These are phyloP conservation scores for Charanyca ferruginea DNA, from an alignment of 2,888 invertebrate species.

Conservation along the genomic window DNA sequence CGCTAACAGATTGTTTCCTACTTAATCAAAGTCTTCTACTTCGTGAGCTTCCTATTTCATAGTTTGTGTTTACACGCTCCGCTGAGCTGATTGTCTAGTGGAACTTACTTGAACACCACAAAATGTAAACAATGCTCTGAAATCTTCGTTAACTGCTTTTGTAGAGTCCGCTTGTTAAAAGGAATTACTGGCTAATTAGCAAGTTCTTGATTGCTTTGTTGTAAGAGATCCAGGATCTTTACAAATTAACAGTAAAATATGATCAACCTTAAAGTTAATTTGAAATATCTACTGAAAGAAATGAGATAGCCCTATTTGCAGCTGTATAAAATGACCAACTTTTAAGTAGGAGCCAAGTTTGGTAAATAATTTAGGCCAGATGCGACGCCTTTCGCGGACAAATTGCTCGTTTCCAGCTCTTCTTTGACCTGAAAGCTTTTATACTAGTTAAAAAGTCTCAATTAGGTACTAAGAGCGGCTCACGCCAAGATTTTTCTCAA, in stretches of 20 bases:
- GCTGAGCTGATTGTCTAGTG: slow-evolving; percentile 68
- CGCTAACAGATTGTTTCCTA: slow-evolving; percentile 71
- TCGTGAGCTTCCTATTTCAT: slow-evolving; percentile 74
- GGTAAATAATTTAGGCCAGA: slow-evolving; percentile 54
- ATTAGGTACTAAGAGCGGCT: slow-evolving; percentile 52
- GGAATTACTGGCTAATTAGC: slow-evolving; percentile 37
- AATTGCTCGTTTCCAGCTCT: slow-evolving; percentile 52
- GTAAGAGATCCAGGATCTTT: slow-evolving; percentile 15
- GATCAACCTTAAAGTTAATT: slow-evolving; percentile 8
- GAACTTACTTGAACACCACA: slow-evolving; percentile 50
- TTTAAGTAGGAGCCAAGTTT: slow-evolving; percentile 47
- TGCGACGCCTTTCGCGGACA: slow-evolving; percentile 40
- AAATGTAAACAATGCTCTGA: slow-evolving; percentile 49
- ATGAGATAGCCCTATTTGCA: slow-evolving; percentile 25
- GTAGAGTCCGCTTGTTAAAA: slow-evolving; percentile 23
- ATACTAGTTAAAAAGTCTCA: slow-evolving; percentile 59
- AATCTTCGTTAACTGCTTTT: slow-evolving; percentile 36
- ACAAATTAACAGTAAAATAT: slow-evolving; percentile 5
- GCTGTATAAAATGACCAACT: slow-evolving; percentile 32
- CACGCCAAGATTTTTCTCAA: slow-evolving; percentile 54
- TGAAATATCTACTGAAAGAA: slow-evolving; percentile 1
- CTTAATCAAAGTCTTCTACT: slow-evolving; percentile 74
- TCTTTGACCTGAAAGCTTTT: slow-evolving; percentile 59
- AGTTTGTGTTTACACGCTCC: slow-evolving; percentile 74
- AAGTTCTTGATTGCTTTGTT: slow-evolving; percentile 32